Base-by-base conservation (phyloP, 1,140 invertebrate genomes). In the Drosophila nikananu region DNA sequence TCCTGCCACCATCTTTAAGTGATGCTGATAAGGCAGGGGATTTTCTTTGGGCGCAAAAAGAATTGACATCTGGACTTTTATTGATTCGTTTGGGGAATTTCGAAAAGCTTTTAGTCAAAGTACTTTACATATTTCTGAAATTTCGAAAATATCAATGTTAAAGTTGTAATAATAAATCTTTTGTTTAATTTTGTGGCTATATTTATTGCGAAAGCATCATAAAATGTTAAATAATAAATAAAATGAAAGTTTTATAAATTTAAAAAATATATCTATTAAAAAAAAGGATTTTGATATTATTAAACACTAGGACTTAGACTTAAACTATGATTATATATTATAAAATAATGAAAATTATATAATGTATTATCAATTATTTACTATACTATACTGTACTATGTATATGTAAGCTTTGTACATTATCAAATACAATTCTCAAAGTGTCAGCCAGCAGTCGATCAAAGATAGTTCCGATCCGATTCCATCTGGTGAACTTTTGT, bases 1-100 rank as follows among this genome's bases (percentile, higher is more conserved):
- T 32, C 10, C 17, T 35, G 23, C 52, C 13, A 25, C 25, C 41
- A 25, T n/a, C 21, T 27, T 19, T 6, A 3, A 30, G 12, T 15
- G 25, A 46, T 49, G 15, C 12, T 49, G 72, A 46, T 60, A 79
- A 51, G 61, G 23, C 48, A 44, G 61, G 76, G 71, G 41, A 57
- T 61, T 83, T 79, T 76, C 13, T 19, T 9, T 23, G 23, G 5
- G 7, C 8, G 4, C 3, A 35, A 9, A 55, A 72, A 42, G 12
- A 12, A 23, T n/a, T 35, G 17, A 2, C 13, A 25, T 49, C 46
- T 65, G 32, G 65, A 32, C 12, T 19, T 19, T 25, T 2, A n/a
- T n/a, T 62, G 13, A 51, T 61, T 49, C 0, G 23, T 49, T 51
- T 35, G 52, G 5, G 5, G 25, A 27, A 27, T 27, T 27, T 27